These are phyloP conservation scores for Lepus americanus DNA, from an alignment of 2,113 vertebrate species.

Conservation along the genomic window DNA sequence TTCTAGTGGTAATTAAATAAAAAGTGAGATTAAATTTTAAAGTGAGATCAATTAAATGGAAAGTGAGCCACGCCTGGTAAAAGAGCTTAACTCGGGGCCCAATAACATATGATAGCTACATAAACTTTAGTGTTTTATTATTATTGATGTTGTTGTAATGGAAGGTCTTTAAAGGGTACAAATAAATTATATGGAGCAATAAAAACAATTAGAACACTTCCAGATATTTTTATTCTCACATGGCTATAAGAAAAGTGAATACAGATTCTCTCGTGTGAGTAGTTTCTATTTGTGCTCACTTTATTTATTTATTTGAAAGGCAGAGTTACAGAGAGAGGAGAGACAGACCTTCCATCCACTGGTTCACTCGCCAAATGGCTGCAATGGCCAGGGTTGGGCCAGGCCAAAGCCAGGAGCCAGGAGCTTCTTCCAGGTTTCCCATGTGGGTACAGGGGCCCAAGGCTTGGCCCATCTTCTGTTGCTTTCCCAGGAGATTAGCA, in stretches of 20 bases:
- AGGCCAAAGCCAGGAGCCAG: too few relatives aligned
- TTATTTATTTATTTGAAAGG: not conserved
- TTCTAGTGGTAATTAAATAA: not conserved
- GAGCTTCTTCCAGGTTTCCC: too few relatives aligned
- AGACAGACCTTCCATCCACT: too few relatives aligned
- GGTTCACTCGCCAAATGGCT: too few relatives aligned
- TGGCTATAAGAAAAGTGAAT: not conserved
- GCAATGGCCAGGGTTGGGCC: too few relatives aligned
- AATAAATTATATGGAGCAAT: not conserved
- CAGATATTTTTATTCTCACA: not conserved
- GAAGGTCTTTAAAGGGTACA: not conserved
- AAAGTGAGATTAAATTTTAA: too few relatives aligned
- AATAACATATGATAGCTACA: not conserved
- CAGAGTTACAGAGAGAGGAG: too few relatives aligned
- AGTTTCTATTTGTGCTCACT: not conserved
- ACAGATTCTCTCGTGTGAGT: not conserved
- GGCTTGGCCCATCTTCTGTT: too few relatives aligned
- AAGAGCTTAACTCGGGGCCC: not conserved
- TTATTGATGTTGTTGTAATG: not conserved
- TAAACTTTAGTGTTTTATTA: not conserved
- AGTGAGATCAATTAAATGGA: too few relatives aligned
- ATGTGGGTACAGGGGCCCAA: too few relatives aligned
- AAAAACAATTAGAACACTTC: constrained; percentile 30
- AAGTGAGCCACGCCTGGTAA: not conserved
- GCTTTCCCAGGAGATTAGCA: too few relatives aligned